These are phyloP conservation scores for Bombyx huttoni DNA, from an alignment of 2,888 invertebrate genomes.

Conservation along the genomic window DNA sequence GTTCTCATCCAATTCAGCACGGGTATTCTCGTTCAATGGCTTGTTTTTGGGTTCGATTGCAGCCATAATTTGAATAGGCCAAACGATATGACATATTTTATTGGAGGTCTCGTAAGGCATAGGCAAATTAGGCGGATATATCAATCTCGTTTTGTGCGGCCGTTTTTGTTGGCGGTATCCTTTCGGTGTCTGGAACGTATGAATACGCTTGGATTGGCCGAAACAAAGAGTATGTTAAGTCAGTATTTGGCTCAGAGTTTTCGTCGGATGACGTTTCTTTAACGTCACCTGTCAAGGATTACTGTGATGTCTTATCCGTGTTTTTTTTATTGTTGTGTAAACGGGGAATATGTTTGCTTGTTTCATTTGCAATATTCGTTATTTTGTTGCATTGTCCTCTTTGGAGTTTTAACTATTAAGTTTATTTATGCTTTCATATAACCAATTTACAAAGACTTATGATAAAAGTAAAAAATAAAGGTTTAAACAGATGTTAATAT, in stretches of 20 bases:
- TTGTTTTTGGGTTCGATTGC: slow-evolving; percentile 55
- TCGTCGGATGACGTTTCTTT: background rate
- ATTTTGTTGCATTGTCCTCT: background rate
- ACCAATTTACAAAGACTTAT: too few species aligned
- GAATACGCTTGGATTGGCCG: slow-evolving; percentile 16
- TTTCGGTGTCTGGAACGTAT: slow-evolving; percentile 21
- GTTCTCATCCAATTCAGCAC: slow-evolving; percentile 35
- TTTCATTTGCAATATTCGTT: background rate
- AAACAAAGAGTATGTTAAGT: slow-evolving; percentile 6
- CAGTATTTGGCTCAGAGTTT: background rate
- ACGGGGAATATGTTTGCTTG: background rate
- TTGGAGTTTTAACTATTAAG: too few species aligned
- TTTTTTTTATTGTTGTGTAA: background rate
- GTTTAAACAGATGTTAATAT: too few species aligned
- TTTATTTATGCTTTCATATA: too few species aligned
- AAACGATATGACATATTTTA: slow-evolving; percentile 68
- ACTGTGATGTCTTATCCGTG: background rate
- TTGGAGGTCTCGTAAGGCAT: slow-evolving; percentile 37
- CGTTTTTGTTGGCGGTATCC: slow-evolving; percentile 16
- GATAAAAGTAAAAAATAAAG: too few species aligned
- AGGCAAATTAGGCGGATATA: slow-evolving; percentile 70
- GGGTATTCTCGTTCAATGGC: slow-evolving; percentile 50
- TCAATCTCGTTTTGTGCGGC: slow-evolving; percentile 46
- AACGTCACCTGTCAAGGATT: background rate
- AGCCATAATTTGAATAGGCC: slow-evolving; percentile 35